phyloP scores from a whole-genome alignment of 2,888 invertebrate species.

The Noctua janthina region DNA sequence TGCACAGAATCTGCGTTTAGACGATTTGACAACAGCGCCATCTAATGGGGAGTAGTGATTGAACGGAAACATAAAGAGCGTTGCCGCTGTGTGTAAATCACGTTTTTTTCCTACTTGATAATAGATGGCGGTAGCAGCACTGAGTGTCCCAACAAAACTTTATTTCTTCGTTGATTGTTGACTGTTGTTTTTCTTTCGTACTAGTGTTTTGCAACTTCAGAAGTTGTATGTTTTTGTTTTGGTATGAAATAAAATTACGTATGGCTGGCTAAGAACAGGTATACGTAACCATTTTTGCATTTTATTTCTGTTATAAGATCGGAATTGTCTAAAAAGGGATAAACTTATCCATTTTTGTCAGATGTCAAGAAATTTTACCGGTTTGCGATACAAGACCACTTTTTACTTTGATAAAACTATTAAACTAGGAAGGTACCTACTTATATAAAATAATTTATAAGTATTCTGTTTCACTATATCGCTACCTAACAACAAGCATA shows the following conservation, averaged over 20 bases:
- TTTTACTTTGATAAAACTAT: not conserved
- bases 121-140: conserved; percentile 45
- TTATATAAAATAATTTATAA: no score
- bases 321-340: not conserved
- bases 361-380: not conserved
- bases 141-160: not conserved
- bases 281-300: not conserved
- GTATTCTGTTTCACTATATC: conserved; percentile 9
- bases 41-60: conserved; percentile 60
- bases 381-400: not conserved
- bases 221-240: conserved; percentile 21
- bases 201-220: conserved; percentile 27
- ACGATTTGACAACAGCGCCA: conserved; percentile 44
- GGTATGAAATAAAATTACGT: not conserved
- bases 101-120: conserved; percentile 14
- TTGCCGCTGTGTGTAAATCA: rapidly evolving
- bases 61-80: rapidly evolving
- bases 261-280: not conserved
- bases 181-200: conserved; percentile 11
- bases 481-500: conserved; percentile 27
- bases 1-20: rapidly evolving
- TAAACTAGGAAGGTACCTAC: not conserved
- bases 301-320: not conserved
- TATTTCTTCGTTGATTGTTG: not conserved
- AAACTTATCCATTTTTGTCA: not conserved